Evolutionary conservation across 2,888 invertebrate genomes (phyloP).

Genomic region (Troides aeacus): DNA sequence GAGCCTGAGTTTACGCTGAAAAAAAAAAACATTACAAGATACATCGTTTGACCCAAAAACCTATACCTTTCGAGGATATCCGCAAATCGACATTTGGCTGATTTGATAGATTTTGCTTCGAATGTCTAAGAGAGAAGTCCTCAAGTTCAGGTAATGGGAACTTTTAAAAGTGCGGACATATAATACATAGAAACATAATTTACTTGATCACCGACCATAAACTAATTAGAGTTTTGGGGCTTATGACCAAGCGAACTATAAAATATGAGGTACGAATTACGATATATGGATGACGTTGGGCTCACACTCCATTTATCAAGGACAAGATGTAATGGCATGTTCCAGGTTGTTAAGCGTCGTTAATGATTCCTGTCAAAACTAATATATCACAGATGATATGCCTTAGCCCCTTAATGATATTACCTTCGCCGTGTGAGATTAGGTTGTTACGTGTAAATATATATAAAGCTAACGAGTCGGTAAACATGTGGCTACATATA

Average conservation of each 20-base stretch:
- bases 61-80: too few relatives aligned
- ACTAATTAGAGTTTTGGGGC: background rate
- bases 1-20: too few relatives aligned
- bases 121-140: too few relatives aligned
- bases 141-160: too few relatives aligned
- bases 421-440: slow-evolving; percentile 32
- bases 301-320: slow-evolving; percentile 34
- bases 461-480: background rate
- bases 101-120: too few relatives aligned
- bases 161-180: too few relatives aligned
- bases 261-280: background rate
- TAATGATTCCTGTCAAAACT: slow-evolving; percentile 55
- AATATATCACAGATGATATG: slow-evolving; percentile 47
- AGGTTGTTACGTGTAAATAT: slow-evolving; percentile 4
- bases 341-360: slow-evolving; percentile 45
- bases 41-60: too few relatives aligned
- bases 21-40: too few relatives aligned
- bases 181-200: background rate
- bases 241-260: background rate
- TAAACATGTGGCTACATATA: background rate
- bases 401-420: slow-evolving; percentile 30
- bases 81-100: too few relatives aligned
- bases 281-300: slow-evolving; percentile 18
- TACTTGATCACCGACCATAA: background rate
- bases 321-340: slow-evolving; percentile 44